A percentile compares a stretch with the other conserved stretches of the same genome.
Conservation (phyloP, 1,140 invertebrate genomes). For the Drosophila pruinosa region DNA sequence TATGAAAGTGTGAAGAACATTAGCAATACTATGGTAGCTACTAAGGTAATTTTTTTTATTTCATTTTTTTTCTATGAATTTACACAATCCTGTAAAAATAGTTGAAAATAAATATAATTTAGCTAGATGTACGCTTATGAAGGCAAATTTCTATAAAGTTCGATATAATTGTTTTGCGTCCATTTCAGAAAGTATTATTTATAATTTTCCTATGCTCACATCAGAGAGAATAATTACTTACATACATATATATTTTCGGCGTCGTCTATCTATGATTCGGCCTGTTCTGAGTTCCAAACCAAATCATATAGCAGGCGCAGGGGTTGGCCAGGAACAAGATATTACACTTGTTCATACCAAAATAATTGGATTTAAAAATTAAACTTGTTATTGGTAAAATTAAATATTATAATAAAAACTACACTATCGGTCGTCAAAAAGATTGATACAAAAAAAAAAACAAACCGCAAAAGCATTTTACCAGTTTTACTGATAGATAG, state of each 20-base stretch:
- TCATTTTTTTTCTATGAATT: slow-evolving; percentile 65
- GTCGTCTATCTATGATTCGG: not conserved
- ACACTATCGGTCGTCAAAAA: not conserved
- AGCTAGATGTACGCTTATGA: slow-evolving; percentile 74
- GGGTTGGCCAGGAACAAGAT: not conserved
- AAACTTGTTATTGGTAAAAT: not conserved
- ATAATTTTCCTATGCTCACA: slow-evolving; percentile 1
- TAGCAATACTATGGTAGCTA: slow-evolving; percentile 66
- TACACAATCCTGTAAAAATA: slow-evolving; percentile 73
- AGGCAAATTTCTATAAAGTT: slow-evolving; percentile 49
- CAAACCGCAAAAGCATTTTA: not conserved
- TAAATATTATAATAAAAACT: not conserved
- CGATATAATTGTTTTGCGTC: slow-evolving; percentile 23
- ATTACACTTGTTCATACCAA: not conserved
- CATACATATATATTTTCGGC: not conserved
- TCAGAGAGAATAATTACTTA: not conserved
- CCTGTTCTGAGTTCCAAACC: not conserved
- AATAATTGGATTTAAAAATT: not conserved
- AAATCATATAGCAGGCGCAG: not conserved
- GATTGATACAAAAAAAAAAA: not conserved
- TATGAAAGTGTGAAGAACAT: slow-evolving; percentile 59
- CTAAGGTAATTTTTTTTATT: slow-evolving; percentile 61
- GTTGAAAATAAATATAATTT: slow-evolving; percentile 76
- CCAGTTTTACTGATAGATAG: not conserved
- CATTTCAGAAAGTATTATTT: slow-evolving; percentile 5